Percentiles rank a stretch among this genome's conserved stretches.
Conservation (phyloP, 92 coral and sea anemone genomes). For the Phymanthus crucifer region DNA sequence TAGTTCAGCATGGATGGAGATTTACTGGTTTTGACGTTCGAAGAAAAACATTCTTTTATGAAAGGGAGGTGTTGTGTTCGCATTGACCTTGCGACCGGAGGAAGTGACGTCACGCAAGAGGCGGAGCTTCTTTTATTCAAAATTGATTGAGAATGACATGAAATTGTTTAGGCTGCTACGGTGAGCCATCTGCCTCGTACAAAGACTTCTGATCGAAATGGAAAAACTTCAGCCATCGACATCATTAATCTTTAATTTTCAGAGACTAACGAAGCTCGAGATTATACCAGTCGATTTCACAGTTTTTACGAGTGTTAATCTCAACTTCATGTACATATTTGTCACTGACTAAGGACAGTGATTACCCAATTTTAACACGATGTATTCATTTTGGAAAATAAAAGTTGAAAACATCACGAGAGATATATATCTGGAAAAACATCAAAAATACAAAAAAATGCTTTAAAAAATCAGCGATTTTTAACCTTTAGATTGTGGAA, state of each 20-base stretch:
- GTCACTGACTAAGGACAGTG: not conserved
- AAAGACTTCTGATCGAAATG: conserved; percentile 24
- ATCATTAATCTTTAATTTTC: conserved; percentile 69
- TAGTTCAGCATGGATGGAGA: not conserved
- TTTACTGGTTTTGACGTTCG: not conserved
- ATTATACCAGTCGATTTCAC: conserved; percentile 7
- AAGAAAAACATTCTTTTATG: not conserved
- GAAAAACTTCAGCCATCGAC: conserved; percentile 22
- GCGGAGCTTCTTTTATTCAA: conserved; percentile 62
- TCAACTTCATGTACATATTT: not conserved
- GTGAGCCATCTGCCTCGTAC: conserved; percentile 75
- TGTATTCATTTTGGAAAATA: not conserved
- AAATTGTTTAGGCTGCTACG: conserved; percentile 40
- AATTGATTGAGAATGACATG: conserved; percentile 60
- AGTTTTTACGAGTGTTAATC: not conserved
- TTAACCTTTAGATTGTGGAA: not conserved
- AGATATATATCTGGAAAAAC: conserved; percentile 12
- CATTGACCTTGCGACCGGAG: conserved; percentile 50
- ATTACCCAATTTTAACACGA: conserved; percentile 5
- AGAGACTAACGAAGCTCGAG: conserved; percentile 30
- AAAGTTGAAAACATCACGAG: conserved; percentile 12
- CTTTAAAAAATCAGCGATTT: not conserved
- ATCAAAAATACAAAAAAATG: not conserved
- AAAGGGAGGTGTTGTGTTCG: not conserved
- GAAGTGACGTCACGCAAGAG: conserved; percentile 81